Percentiles rank a stretch among this genome's conserved stretches.
These are phyloP conservation scores for Taxidea taxus DNA, from an alignment of 2,113 vertebrate genomes.

Conservation along the genomic window DNA sequence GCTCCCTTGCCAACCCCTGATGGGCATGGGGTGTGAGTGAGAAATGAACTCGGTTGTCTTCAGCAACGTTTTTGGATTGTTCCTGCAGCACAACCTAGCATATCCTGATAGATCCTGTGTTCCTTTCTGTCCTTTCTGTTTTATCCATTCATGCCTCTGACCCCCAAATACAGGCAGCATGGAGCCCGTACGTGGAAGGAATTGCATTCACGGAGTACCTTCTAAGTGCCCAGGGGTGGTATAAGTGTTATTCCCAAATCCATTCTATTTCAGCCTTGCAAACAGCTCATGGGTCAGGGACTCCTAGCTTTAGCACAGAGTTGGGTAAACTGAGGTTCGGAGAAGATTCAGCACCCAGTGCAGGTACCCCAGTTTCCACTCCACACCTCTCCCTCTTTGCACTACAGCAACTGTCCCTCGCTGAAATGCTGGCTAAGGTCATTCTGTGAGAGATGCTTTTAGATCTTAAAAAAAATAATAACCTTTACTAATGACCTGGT, in stretches of 20 bases:
- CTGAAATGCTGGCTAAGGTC: constrained; percentile 46
- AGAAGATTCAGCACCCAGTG: neutral
- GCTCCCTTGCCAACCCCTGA: neutral
- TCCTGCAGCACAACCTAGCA: neutral
- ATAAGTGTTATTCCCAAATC: neutral
- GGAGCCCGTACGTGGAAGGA: neutral
- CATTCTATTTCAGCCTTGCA: neutral
- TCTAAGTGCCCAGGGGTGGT: neutral
- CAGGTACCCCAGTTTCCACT: neutral
- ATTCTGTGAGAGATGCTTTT: constrained; percentile 51
- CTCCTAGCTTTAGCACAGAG: neutral
- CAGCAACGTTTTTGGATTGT: neutral
- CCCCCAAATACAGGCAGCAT: neutral
- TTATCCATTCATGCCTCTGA: neutral
- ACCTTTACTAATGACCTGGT: constrained; percentile 78
- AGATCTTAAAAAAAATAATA: constrained; percentile 55
- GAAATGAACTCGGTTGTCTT: neutral
- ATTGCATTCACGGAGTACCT: neutral
- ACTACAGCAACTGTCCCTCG: neutral
- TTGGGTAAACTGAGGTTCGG: neutral
- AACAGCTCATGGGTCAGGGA: neutral
- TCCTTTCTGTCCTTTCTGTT: neutral
- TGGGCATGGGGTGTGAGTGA: neutral
- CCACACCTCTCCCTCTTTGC: neutral
- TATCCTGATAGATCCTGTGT: no score